Evolutionary conservation across 2,888 invertebrate species (phyloP).

Genomic region (Caenorhabditis wallacei): DNA sequence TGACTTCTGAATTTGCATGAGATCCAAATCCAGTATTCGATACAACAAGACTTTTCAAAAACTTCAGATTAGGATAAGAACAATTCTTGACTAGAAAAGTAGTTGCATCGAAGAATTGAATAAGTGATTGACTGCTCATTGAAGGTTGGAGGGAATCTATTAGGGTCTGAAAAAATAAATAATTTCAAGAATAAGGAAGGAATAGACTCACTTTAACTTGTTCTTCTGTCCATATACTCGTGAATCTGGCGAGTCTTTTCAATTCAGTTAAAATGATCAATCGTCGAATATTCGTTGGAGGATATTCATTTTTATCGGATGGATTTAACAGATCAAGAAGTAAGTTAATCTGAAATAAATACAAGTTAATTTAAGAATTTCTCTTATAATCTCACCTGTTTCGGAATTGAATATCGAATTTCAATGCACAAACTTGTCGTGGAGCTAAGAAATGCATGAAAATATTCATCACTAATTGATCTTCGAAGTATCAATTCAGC

Average conservation of each 20-base stretch:
- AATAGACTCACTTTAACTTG: constrained; percentile 62
- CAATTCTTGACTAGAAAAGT: constrained; percentile 38
- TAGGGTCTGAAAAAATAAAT: constrained; percentile 19
- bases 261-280: constrained; percentile 56
- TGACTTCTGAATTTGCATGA: constrained; percentile 38
- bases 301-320: background rate
- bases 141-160: constrained; percentile 12
- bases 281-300: background rate
- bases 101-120: constrained; percentile 47
- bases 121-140: constrained; percentile 13
- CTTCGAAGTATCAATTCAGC: constrained; percentile 51
- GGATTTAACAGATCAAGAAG: constrained; percentile 32
- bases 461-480: constrained; percentile 40
- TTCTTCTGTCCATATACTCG: constrained; percentile 72
- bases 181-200: background rate
- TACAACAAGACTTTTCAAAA: constrained; percentile 29
- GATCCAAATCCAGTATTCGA: constrained; percentile 48
- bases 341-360: constrained; percentile 40
- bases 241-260: constrained; percentile 59
- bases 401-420: constrained; percentile 65
- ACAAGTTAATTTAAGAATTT: background rate
- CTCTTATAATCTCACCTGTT: constrained; percentile 45
- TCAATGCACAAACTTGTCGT: constrained; percentile 69
- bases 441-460: constrained; percentile 56
- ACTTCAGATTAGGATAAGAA: constrained; percentile 17